Evolutionary conservation across 2,797 vertebrate genomes (phyloP), one percentile per base, ranked within the genome.

Genomic region (Epinephelus coioides): DNA sequence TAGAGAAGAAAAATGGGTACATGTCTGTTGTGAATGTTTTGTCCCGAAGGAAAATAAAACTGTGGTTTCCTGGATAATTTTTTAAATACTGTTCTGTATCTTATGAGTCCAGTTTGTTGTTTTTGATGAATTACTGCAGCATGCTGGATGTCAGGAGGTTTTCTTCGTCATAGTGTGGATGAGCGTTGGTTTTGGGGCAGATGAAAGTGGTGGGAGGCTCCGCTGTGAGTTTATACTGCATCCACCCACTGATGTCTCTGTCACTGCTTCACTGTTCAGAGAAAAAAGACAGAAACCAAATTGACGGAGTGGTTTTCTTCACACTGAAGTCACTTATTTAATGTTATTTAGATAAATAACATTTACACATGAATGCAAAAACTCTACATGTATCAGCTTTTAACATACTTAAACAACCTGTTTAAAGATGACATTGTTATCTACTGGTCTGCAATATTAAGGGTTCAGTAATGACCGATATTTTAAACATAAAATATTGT

Each of bases 21-120:
- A 25, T 66, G 50, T 76, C 23, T 86, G 68, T 73, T 71, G 50
- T 76, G 63, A 83, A 82, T 83, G 81, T 85, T 69, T 78, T 69
- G 46, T 78, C 21, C 7, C 73, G 40, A 81, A 67, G 61, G 56
- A 74, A 75, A 91, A 89, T 85, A 88, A 88, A 87, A 61, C 14
- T 14, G 19, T 78, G 60, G 43, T 83, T 53, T 84, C n/a, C 27
- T 63, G 34, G 7, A 19, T 57, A 2, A 54, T 73, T 86, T 80
- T 27, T 25, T 59, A 75, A 38, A 55, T 2, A 27, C 11, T 47
- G 12, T 74, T 43, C n/a, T 44, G 21, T 30, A 1, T 40, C 9
- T 59, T 44, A 3, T 57, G 46, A 44, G 38, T 74, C 19, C 30
- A 69, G 25, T 68, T 25, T 50, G 21, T 50, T 56, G 12, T 54